These are phyloP conservation scores for Melanostoma mellinum DNA, from an alignment of 2,888 invertebrate species.

Conservation along the genomic window DNA sequence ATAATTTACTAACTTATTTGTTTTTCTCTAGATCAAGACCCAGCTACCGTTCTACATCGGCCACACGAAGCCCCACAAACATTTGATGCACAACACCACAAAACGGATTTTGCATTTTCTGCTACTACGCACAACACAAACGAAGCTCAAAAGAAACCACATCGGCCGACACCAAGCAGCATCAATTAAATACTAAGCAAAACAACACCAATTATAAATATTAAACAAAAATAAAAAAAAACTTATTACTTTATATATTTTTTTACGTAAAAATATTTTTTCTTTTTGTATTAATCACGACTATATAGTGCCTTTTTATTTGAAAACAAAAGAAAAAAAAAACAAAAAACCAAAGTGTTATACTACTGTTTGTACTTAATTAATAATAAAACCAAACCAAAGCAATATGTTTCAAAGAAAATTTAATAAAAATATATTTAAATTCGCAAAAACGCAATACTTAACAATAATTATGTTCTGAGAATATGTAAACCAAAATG, in stretches of 20 bases:
- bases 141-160: conserved; percentile 70
- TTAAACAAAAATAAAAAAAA: conserved; percentile 33
- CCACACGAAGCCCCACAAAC: conserved; percentile 81
- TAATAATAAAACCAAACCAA: conserved; percentile 22
- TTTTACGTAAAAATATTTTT: conserved; percentile 58
- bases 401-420: conserved; percentile 52
- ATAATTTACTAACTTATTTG: conserved; percentile 13
- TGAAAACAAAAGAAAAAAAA: conserved; percentile 15
- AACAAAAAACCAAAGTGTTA: conserved; percentile 16
- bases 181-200: conserved; percentile 51
- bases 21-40: conserved; percentile 78
- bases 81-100: conserved; percentile 82
- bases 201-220: conserved; percentile 74
- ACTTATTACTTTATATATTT: conserved; percentile 62
- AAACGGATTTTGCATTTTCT: conserved; percentile 81
- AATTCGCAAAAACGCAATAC: conserved; percentile 24
- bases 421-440: conserved; percentile 31
- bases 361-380: conserved; percentile 63
- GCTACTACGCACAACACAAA: conserved; percentile 79
- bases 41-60: conserved; percentile 80
- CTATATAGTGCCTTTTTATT: conserved; percentile 71
- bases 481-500: conserved; percentile 13
- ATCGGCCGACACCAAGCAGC: conserved; percentile 44
- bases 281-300: conserved; percentile 53
- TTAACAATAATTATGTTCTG: conserved; percentile 29